Evolutionary conservation across 2,888 invertebrate species (phyloP), one percentile per base, ranked within the genome.

Genomic region (Sesia bembeciformis): DNA sequence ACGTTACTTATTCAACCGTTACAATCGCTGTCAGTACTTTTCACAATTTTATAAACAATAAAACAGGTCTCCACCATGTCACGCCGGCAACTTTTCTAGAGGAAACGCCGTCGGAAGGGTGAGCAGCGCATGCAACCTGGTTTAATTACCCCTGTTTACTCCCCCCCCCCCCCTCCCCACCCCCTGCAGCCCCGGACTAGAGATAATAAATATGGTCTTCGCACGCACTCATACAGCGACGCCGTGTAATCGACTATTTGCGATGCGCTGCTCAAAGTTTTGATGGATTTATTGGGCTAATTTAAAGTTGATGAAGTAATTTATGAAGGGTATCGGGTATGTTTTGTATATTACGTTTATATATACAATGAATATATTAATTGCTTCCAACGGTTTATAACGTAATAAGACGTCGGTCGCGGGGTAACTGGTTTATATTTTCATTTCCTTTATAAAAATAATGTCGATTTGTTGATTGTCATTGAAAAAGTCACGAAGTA

Each of bases 91-190:
- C 54, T 58, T 56, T 46, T 39, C 42, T 51, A 42, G 49, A 55
- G 57, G 59, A 60, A 64, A 54, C 57, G 57, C 52, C 58, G n/a
- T 42, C 59, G 66, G 66, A 64, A 65, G 62, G 53, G 58, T 54
- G 56, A 56, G 7, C 58, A 57, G 57, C 58, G 58, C 55, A 55
- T 52, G 42, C 56, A 57, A 58, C 56, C 58, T 57, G 59, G 55
- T 58, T 65, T 64, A 66, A 64, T 65, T 66, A 65, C 63, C 50
- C 53, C 53, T 64, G 65, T 62, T 65, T 66, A 65, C 62, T 58
- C 43, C 53, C 23, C 40, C 58, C 41, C 53, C 23, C 40, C 39
- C 51, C 55, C 50, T 39, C 43, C 50, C 39, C 6, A 3, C 53
- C 46, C 55, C 51, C n/a, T 46, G 46, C 40, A 7, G 4, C 53